Evolutionary conservation across 1,140 invertebrate genomes (phyloP), one percentile per base, ranked within the genome.

Genomic region (Aporrectodea caliginosa): DNA sequence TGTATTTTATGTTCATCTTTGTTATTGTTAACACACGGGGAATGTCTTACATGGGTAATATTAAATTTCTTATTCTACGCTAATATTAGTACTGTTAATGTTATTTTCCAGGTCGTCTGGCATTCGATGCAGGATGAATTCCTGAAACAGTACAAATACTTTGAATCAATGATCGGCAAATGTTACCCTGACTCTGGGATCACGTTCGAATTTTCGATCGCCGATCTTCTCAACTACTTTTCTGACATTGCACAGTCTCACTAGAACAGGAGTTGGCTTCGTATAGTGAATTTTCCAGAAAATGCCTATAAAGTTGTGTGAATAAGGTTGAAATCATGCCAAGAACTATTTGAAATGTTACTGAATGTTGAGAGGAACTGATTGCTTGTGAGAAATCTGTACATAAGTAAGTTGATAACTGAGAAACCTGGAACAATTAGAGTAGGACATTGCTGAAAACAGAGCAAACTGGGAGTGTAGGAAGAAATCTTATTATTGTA

Each of bases 41-140:
- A n/a, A n/a, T n/a, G n/a, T n/a, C n/a, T n/a, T n/a, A n/a, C n/a
- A n/a, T n/a, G n/a, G n/a, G n/a, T n/a, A n/a, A n/a, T n/a, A n/a
- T n/a, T n/a, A n/a, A n/a, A n/a, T n/a, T n/a, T n/a, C n/a, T n/a
- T n/a, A n/a, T n/a, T n/a, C n/a, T n/a, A n/a, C n/a, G n/a, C n/a
- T n/a, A 81, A 31, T 78, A 27, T n/a, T n/a, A n/a, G n/a, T 31
- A 71, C 22, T 16, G 35, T 68, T 43, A 29, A 22, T 69, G 35
- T 78, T 80, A 77, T 77, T 80, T 89, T 87, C 34, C 84, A 94
- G 93, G 95, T 98, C 69, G 97, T 99, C 75, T 99, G 98, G 98
- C 91, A 95, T 86, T 95, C 96, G 84, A 99, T 99, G 97, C 96
- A 98, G 91, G 94, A 98, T 88, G 96, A 99, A 90, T 99, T 99